A percentile compares a stretch with the other conserved stretches of the same genome.
Evolutionary conservation across 37 sponge, comb jelly and placozoan genomes (phyloP).

Genomic region (Theonella swinhoei): DNA sequence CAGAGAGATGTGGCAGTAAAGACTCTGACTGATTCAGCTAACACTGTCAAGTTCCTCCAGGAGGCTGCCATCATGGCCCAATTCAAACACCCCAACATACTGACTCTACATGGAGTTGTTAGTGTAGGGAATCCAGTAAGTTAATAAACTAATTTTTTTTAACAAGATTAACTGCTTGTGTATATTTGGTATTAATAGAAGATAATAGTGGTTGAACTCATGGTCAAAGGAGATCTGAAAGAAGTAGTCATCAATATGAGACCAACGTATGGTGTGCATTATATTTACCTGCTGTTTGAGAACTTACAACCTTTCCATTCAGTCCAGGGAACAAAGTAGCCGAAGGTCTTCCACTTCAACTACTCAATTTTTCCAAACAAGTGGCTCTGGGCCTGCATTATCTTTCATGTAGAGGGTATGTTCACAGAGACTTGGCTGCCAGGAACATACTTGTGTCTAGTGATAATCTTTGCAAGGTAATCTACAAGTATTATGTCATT

Average conservation of each 20-base stretch:
- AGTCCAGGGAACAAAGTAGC: not conserved
- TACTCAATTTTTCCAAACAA: slow-evolving; percentile 10
- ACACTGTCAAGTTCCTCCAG: slow-evolving; percentile 6
- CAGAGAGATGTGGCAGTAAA: not conserved
- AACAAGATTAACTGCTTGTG: not conserved
- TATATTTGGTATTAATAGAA: not conserved
- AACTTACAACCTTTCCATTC: no score
- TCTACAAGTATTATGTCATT: no score
- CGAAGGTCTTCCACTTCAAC: not conserved
- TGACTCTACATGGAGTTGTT: slow-evolving; percentile 1
- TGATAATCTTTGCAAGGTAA: not conserved
- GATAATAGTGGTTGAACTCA: not conserved
- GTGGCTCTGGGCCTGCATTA: slow-evolving; percentile 35
- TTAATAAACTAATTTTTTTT: not conserved
- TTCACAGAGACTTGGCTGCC: slow-evolving; percentile 44
- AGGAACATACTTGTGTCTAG: slow-evolving; percentile 32
- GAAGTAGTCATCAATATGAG: not conserved
- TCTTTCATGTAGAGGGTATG: slow-evolving; percentile 22
- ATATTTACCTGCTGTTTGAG: no score
- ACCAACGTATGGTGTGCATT: not conserved
- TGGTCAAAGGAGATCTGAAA: slow-evolving; percentile 4
- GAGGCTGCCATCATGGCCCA: slow-evolving; percentile 21
- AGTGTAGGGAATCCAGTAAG: not conserved
- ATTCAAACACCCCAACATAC: slow-evolving; percentile 6
- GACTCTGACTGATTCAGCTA: not conserved